phyloP scores from a whole-genome alignment of 2,113 vertebrate genomes.

The Synchiropus splendidus region DNA sequence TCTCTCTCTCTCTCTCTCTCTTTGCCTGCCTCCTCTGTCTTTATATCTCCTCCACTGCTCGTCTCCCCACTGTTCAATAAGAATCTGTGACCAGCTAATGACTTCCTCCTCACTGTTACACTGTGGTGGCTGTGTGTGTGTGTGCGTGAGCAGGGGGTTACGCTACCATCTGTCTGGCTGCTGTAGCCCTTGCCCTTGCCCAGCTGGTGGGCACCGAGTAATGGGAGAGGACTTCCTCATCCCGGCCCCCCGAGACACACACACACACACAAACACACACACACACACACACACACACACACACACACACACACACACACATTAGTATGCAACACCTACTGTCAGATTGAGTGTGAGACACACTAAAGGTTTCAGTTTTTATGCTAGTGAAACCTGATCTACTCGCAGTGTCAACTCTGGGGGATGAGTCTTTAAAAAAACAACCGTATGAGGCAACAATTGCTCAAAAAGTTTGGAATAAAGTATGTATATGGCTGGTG shows the following conservation, averaged over 20 bases:
- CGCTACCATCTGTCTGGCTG: constrained; percentile 69
- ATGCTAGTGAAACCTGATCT: constrained; percentile 43
- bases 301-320: constrained; percentile 45
- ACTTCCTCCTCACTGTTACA: constrained; percentile 58
- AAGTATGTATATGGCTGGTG: no score
- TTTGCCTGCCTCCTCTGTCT: constrained; percentile 54
- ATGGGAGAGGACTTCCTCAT: constrained; percentile 71
- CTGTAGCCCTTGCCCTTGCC: constrained; percentile 68
- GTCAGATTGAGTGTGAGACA: constrained; percentile 49
- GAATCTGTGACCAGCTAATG: constrained; percentile 60
- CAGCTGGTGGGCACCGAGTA: constrained; percentile 70
- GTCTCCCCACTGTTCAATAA: constrained; percentile 42
- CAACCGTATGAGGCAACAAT: constrained; percentile 40
- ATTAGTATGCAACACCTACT: constrained; percentile 69
- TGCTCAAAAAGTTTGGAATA: constrained; percentile 1
- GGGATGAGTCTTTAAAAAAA: constrained; percentile 38
- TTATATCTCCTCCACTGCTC: constrained; percentile 18
- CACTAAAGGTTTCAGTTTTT: constrained; percentile 23
- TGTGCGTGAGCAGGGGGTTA: constrained; percentile 57
- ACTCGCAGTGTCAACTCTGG: constrained; percentile 47
- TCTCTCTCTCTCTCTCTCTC: constrained; percentile 20
- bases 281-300: constrained; percentile 47
- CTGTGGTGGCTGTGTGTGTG: constrained; percentile 32
- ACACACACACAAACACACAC: constrained; percentile 49
- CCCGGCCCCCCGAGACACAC: constrained; percentile 57